Evolutionary conservation across 1,140 invertebrate genomes (phyloP), one percentile per base, ranked within the genome.

Genomic region (Drosophila kikkawai): DNA sequence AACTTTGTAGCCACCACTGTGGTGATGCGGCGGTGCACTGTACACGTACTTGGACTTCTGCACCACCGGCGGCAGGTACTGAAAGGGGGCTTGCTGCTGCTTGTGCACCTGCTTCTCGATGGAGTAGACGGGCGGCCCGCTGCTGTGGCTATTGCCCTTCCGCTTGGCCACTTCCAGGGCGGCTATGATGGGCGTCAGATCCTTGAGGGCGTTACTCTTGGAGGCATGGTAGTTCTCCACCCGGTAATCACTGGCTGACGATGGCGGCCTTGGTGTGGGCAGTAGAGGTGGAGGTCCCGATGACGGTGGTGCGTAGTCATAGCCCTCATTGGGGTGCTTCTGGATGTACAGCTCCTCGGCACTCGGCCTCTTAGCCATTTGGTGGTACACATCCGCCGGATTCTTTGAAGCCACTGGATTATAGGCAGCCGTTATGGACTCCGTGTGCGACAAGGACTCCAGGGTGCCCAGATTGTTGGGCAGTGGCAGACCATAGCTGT

Each of bases 401-500:
- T 84, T 84, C 4, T 80, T 68, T 0, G 19, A 26, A 9, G 64
- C 50, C 29, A 50, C 47, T 9, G 76, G 73, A 26, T 64, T 56
- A 66, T 92, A 93, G 15, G 92, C 92, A 1, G 92, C 91, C 0
- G 91, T 93, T 34, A 93, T 92, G 9, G 91, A 90, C 42, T 93
- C 92, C 0, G 91, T 92, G 61, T 93, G 92, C 4, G 92, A 92
- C 1, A 92, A 64, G 0, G 92, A 92, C 34, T 91, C 91, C 47
- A 93, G 51, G 44, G 91, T 88, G 58, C 91, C 90, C 47, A 92
- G 57, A 58, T 92, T 91, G 6, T 77, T 79, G 17, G 91, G 91
- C 59, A 92, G 56, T 3, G 88, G 87, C 26, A 91, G 50, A 0
- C 85, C 86, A 26, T 91, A 84, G 17, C 79, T 88, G 8, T 84